phyloP scores from a whole-genome alignment of 2,113 vertebrate species.

The Electrona antarctica region DNA sequence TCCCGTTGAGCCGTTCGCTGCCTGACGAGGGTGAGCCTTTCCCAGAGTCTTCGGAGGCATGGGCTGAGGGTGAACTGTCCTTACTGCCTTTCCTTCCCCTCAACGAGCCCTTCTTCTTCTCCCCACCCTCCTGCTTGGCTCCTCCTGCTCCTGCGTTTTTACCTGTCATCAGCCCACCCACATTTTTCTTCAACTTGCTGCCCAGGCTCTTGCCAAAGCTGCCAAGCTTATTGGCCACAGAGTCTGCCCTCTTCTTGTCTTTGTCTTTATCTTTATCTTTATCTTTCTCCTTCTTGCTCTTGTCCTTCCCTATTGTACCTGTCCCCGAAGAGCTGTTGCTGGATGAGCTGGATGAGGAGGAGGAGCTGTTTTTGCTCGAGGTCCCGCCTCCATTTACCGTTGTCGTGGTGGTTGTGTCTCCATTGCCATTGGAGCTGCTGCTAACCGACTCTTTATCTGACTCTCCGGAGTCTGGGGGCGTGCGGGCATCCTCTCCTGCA shows the following conservation, averaged over 20 bases:
- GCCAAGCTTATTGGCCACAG: slow-evolving; percentile 95
- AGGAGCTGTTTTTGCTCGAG: slow-evolving; percentile 71
- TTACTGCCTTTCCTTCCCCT: slow-evolving; percentile 86
- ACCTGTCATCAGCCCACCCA: slow-evolving; percentile 92
- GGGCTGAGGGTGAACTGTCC: slow-evolving; percentile 79
- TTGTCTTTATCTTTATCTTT: slow-evolving; percentile 87
- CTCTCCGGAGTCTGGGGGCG: slow-evolving; percentile 89
- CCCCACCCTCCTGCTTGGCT: slow-evolving; percentile 80
- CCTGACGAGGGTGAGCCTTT: slow-evolving; percentile 79
- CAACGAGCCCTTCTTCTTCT: slow-evolving; percentile 91
- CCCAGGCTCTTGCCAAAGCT: slow-evolving; percentile 96
- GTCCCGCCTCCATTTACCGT: slow-evolving; percentile 44
- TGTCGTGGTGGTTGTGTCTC: slow-evolving; percentile 58
- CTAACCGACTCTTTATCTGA: slow-evolving; percentile 96
- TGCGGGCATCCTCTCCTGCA: slow-evolving; percentile 88
- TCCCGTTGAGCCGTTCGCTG: slow-evolving; percentile 66
- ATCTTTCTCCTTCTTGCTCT: slow-evolving; percentile 82
- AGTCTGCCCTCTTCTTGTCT: slow-evolving; percentile 91
- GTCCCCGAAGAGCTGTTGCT: slow-evolving; percentile 71
- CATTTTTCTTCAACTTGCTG: slow-evolving; percentile 95
- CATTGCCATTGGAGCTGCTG: slow-evolving; percentile 90
- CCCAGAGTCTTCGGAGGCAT: slow-evolving; percentile 80
- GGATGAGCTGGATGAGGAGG: slow-evolving; percentile 75
- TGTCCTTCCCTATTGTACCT: slow-evolving; percentile 84
- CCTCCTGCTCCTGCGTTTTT: slow-evolving; percentile 72